Evolutionary conservation across 2,113 vertebrate species (phyloP), one percentile per base, ranked within the genome.

Genomic region (Pitta sordida): DNA sequence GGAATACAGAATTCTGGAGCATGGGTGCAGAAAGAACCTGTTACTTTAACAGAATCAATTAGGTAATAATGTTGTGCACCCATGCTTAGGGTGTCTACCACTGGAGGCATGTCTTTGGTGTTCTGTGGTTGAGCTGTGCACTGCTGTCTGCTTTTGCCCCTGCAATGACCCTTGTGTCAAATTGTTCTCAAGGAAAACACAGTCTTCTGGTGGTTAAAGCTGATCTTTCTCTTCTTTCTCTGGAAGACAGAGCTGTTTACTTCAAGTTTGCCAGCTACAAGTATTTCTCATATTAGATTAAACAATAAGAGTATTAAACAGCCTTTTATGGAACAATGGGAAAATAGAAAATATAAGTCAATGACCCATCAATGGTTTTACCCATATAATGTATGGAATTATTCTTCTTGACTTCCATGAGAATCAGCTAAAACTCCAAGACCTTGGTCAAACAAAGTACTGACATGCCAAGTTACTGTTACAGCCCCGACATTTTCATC

Each of bases 41-140:
- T 60, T 77, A 8, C 12, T 56, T n/a, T 19, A 44, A 11, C n/a
- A 58, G 51, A 53, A 43, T 62, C 34, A 29, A 7, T 36, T 7
- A 4, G 16, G 7, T 24, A n/a, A 4, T 41, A 32, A 12, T 0
- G 3, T 29, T 49, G 37, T 79, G 49, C 6, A n/a, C 8, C 7
- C 26, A 79, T 71, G 32, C 27, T 76, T 27, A 8, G 18, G 18
- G 7, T 52, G 8, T 65, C 51, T 82, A 1, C 39, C 15, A 11
- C 14, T 55, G 71, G 17, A 68, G 32, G 7, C 20, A 16, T 2
- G 10, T 46, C 49, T 58, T 43, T 2, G 2, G 9, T 59, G 29
- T 44, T 83, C 51, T 2, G 0, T 30, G 34, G 46, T 2, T 32
- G 46, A 67, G 34, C 53, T 69, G 16, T 41, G 78, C 14, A 55